Percentiles rank a stretch among this genome's conserved stretches.
phyloP scores from a whole-genome alignment of 1,140 invertebrate species.

The Bombus polaris region DNA sequence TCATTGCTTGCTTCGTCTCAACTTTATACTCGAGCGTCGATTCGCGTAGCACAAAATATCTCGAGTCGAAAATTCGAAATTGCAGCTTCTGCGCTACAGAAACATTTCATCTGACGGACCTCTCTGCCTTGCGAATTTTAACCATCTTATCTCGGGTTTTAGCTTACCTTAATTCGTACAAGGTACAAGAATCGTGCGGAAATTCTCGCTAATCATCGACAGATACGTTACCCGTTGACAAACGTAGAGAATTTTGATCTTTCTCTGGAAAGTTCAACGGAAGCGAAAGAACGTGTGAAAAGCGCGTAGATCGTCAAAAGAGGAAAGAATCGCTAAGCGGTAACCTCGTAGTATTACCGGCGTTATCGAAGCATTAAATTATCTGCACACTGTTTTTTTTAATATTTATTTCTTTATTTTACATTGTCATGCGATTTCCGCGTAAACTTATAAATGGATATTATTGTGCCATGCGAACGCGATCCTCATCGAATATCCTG shows the following conservation, averaged over 20 bases:
- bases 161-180: neutral
- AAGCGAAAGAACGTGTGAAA: neutral
- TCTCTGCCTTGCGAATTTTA: too few relatives aligned
- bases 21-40: constrained; percentile 14
- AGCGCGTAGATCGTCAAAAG: neutral
- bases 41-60: constrained; percentile 29
- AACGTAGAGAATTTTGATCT: neutral
- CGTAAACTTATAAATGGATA: constrained; percentile 1
- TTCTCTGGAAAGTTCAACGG: neutral
- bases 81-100: too few relatives aligned
- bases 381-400: neutral
- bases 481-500: neutral
- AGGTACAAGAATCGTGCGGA: neutral
- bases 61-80: neutral
- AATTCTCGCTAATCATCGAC: neutral
- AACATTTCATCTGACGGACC: too few relatives aligned
- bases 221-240: too few relatives aligned
- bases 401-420: constrained; percentile 27
- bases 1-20: neutral
- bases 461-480: constrained; percentile 36
- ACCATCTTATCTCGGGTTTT: neutral
- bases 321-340: neutral
- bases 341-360: neutral
- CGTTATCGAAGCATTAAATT: neutral
- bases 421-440: neutral